Evolutionary conservation across 2,797 vertebrate species (phyloP).

Genomic region (Falco columbarius): DNA sequence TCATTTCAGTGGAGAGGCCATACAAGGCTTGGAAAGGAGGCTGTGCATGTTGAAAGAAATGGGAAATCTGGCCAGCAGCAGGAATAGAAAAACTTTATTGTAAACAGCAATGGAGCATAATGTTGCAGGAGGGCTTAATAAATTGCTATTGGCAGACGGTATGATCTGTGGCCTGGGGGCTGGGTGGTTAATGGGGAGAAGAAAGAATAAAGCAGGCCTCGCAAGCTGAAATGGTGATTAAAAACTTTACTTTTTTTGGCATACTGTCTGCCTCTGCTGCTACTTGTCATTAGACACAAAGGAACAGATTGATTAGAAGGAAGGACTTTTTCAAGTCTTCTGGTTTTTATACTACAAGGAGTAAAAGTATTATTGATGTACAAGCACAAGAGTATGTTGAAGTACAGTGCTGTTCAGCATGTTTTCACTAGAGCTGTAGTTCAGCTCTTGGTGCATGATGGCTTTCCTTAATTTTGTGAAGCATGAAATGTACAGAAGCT

Average conservation of each 20-base stretch:
- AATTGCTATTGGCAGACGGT: not conserved
- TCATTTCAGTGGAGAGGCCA: not conserved
- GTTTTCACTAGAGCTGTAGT: not conserved
- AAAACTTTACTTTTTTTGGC: not conserved
- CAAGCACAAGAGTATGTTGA: not conserved
- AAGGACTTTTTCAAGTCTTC: not conserved
- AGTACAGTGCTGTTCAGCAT: not conserved
- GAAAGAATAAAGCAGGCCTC: not conserved
- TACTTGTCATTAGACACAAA: rapidly evolving
- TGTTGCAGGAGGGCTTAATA: not conserved
- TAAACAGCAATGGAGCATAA: not conserved
- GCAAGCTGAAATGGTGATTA: not conserved
- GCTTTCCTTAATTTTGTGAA: conserved; percentile 83
- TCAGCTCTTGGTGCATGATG: conserved; percentile 16
- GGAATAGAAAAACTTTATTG: not conserved
- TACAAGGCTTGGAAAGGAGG: not conserved
- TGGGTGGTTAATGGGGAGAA: not conserved
- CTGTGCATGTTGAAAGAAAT: not conserved
- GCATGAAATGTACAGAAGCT: conserved; percentile 98
- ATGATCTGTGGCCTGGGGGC: not conserved
- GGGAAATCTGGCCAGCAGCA: not conserved
- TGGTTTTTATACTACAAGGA: not conserved
- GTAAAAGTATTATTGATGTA: not conserved
- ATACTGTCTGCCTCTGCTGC: not conserved
- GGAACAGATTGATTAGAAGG: not conserved